Base-by-base conservation (phyloP, 1,140 invertebrate species). In the Euwallacea similis region DNA sequence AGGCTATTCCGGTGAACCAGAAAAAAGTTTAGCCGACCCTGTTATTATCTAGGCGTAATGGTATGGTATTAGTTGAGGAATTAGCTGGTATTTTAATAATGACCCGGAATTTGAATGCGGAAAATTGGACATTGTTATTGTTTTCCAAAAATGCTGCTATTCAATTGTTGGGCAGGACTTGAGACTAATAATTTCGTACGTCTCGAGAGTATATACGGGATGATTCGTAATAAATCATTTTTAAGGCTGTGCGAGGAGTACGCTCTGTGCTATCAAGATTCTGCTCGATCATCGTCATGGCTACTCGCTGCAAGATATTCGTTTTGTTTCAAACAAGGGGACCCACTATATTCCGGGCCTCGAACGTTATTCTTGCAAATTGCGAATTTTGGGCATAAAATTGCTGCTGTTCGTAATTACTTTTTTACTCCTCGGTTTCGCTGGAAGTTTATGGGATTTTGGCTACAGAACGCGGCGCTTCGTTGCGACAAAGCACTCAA, bases 221-320 rank as follows among this genome's bases (percentile, higher is more conserved):
- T 50, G 46, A 50, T 10, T 50, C 46, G 9, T 50, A 50, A 50
- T 50, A 50, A 50, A 50, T 50, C 46, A 50, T 50, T 50, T 50
- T 50, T 50, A 50, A 50, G 13, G 13, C 9, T 33, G 21, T 33
- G 46, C 46, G 46, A 50, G 46, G 46, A 13, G 13, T 50, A 11
- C 46, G 13, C 46, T 50, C 21, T 33, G 21, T 33, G 21, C 21
- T 33, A 50, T 50, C 46, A 50, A 50, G 46, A 50, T 50, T 13
- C 13, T 50, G 46, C 46, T 50, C 46, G 46, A 50, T 50, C 46
- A 50, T 50, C 46, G 46, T 50, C 46, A 50, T 13, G 46, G 46
- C 46, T 50, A 50, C 46, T 50, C 46, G 46, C 6, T 10, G 46
- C 46, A 10, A 50, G 46, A 11, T 50, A 50, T 50, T 50, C 46